Evolutionary conservation across 30 jellyfish, hydroid and myxozoan species (phyloP).

Genomic region (Mastigias papua): DNA sequence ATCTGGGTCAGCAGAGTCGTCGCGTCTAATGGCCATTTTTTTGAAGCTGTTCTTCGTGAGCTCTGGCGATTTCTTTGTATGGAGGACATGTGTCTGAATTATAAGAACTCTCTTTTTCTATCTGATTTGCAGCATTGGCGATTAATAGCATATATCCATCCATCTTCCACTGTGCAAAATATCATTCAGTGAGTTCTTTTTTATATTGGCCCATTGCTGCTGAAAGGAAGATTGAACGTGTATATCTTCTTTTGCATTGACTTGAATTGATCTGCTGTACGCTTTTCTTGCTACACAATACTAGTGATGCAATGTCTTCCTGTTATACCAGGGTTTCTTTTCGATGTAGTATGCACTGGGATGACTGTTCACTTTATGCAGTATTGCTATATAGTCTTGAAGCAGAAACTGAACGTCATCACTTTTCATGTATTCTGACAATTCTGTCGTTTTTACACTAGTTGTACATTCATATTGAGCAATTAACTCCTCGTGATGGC

Average conservation of each 20-base stretch:
- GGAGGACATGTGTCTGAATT: background rate
- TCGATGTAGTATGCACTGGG: background rate
- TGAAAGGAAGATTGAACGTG: background rate
- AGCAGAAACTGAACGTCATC: background rate
- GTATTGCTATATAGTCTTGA: background rate
- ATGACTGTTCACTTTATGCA: background rate
- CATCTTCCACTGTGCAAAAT: background rate
- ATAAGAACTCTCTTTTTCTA: background rate
- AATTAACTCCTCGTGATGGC: background rate
- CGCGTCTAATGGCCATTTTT: background rate
- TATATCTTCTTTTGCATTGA: background rate
- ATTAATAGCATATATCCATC: background rate
- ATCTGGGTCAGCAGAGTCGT: background rate
- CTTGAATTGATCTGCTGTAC: background rate
- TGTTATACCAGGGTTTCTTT: background rate
- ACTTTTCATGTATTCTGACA: background rate
- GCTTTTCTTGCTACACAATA: background rate
- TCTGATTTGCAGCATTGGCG: background rate
- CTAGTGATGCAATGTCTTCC: background rate
- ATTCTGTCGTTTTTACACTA: background rate
- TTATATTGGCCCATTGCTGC: background rate
- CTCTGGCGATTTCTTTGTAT: background rate
- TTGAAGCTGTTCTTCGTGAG: background rate
- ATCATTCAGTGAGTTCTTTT: too few species aligned
- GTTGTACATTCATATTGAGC: background rate